phyloP scores from a whole-genome alignment of 23 tunicate genomes.

The Halocynthia roretzi region DNA sequence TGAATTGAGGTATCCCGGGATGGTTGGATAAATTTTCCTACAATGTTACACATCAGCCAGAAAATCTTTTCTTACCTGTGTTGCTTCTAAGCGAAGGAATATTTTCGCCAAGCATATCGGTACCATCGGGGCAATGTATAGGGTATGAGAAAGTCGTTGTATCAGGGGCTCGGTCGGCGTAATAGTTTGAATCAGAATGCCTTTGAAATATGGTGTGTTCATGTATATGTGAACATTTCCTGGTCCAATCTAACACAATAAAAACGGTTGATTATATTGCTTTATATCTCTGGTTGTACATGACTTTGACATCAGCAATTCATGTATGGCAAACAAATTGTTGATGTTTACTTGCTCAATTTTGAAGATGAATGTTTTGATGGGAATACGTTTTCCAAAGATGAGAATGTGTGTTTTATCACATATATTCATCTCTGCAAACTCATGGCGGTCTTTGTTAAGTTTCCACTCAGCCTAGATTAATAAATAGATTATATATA shows the following conservation, averaged over 20 bases:
- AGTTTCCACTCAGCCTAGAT: conserved; percentile 55
- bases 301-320: too few species aligned
- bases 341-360: conserved; percentile 62
- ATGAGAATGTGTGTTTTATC: conserved; percentile 46
- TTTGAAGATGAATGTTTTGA: conserved; percentile 42
- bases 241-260: conserved; percentile 61
- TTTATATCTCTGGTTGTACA: too few species aligned
- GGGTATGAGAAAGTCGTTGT: conserved; percentile 59
- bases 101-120: conserved; percentile 53
- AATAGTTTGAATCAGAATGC: conserved; percentile 72
- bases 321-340: too few species aligned
- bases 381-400: conserved; percentile 26
- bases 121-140: conserved; percentile 55
- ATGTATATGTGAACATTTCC: conserved; percentile 81
- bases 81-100: conserved; percentile 66
- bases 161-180: conserved; percentile 74
- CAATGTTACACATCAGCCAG: not conserved
- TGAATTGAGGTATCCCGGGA: not conserved
- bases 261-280: not conserved
- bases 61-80: conserved; percentile 44
- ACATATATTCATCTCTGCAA: conserved; percentile 37
- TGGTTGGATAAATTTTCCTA: not conserved
- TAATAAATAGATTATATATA: not conserved
- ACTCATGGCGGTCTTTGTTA: conserved; percentile 18
- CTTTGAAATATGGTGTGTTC: conserved; percentile 46